Evolutionary conservation across 2,888 invertebrate genomes (phyloP).

Genomic region (Iphiclides podalirius): DNA sequence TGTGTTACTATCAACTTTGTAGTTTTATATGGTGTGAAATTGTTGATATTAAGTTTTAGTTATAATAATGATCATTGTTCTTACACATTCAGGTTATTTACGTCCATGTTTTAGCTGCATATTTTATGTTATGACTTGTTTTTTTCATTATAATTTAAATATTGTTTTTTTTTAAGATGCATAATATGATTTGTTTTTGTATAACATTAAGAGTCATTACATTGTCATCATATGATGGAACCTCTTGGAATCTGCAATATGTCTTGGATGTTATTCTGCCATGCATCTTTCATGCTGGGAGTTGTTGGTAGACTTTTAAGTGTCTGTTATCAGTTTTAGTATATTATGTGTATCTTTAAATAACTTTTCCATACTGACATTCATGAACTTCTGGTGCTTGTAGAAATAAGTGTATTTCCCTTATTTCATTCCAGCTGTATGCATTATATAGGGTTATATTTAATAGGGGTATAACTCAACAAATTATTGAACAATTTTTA

Average conservation of each 20-base stretch:
- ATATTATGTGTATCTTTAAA: constrained; percentile 37
- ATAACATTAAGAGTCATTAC: constrained; percentile 56
- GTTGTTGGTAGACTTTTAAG: neutral
- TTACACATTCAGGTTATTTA: constrained; percentile 70
- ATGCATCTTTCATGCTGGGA: neutral
- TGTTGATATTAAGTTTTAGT: constrained; percentile 54
- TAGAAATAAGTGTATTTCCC: constrained; percentile 60
- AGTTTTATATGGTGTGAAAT: constrained; percentile 72
- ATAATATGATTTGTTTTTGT: constrained; percentile 62
- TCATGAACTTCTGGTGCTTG: constrained; percentile 72
- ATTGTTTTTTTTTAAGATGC: constrained; percentile 61
- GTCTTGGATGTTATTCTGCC: constrained; percentile 40
- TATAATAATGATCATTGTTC: constrained; percentile 55
- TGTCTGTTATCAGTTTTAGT: constrained; percentile 22
- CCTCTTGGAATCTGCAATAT: constrained; percentile 77
- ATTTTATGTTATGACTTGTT: constrained; percentile 76
- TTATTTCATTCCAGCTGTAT: constrained; percentile 68
- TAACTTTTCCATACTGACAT: constrained; percentile 48
- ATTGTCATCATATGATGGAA: constrained; percentile 41
- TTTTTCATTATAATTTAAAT: constrained; percentile 74
- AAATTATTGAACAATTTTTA: constrained; percentile 10
- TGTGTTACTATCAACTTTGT: constrained; percentile 42
- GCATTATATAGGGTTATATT: constrained; percentile 26
- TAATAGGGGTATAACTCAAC: constrained; percentile 3
- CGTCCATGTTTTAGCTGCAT: constrained; percentile 78